Percentiles rank a stretch among this genome's conserved stretches.
These are phyloP conservation scores for Rhinolophus sinicus DNA, from an alignment of 2,113 vertebrate species.

Conservation along the genomic window DNA sequence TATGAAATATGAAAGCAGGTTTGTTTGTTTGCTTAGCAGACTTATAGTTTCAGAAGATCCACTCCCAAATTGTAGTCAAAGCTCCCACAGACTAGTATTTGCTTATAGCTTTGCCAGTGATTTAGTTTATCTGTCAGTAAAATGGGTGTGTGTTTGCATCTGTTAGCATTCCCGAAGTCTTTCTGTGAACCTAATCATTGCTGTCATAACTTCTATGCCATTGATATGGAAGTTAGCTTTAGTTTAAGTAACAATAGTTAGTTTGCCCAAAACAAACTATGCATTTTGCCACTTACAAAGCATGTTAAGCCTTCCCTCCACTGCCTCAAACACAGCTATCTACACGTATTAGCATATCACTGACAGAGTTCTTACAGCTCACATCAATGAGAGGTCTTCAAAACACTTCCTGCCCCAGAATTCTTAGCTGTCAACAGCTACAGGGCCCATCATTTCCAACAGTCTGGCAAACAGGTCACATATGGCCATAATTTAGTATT, in stretches of 20 bases:
- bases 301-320: background rate
- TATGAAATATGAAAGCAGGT: background rate
- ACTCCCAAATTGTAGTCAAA: background rate
- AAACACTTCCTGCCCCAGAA: background rate
- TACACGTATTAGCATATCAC: background rate
- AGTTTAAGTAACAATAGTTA: slow-evolving; percentile 38
- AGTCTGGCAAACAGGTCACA: background rate
- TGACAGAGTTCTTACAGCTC: background rate
- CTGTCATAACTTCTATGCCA: background rate
- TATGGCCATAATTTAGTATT: background rate
- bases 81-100: background rate
- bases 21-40: background rate
- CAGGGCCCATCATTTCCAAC: background rate
- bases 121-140: background rate
- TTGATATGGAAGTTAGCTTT: background rate
- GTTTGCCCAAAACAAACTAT: slow-evolving; percentile 13
- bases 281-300: background rate
- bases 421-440: background rate
- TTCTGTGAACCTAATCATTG: background rate
- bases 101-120: background rate
- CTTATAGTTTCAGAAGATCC: background rate
- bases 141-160: background rate
- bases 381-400: background rate
- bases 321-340: background rate
- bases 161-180: background rate